Percentiles rank a stretch among this genome's conserved stretches.
Conservation (phyloP, 2,797 vertebrate species). For the Hapalemur alaotrensis region DNA sequence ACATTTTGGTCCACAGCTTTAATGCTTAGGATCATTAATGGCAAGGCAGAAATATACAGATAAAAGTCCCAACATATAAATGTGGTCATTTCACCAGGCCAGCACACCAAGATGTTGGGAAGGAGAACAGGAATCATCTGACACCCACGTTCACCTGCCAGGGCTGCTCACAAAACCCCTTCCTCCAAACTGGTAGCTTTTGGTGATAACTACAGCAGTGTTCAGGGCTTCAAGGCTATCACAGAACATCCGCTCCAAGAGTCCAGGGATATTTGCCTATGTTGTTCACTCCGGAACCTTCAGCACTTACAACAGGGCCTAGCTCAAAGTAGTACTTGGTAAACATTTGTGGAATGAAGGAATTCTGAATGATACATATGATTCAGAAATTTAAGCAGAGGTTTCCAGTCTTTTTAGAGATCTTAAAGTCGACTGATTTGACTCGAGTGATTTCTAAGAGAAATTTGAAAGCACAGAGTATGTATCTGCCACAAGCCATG, state of each 20-base stretch:
- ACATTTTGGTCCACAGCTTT: neutral
- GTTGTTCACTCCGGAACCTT: neutral
- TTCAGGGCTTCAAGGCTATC: rapidly evolving
- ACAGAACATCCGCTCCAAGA: rapidly evolving
- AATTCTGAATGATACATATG: rapidly evolving
- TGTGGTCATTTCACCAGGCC: neutral
- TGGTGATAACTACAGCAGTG: rapidly evolving
- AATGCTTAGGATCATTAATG: neutral
- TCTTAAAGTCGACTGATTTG: rapidly evolving
- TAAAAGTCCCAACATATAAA: rapidly evolving
- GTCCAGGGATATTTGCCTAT: rapidly evolving
- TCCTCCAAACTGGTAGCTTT: neutral
- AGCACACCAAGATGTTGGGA: neutral
- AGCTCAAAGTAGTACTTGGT: rapidly evolving
- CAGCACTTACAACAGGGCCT: neutral
- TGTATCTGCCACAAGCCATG: rapidly evolving
- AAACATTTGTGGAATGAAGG: neutral
- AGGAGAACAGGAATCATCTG: rapidly evolving
- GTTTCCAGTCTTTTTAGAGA: neutral
- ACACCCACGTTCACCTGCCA: neutral
- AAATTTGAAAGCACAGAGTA: neutral
- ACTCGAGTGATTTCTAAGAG: neutral
- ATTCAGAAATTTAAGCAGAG: neutral
- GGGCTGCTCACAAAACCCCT: rapidly evolving
- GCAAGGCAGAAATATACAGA: rapidly evolving